phyloP scores from a whole-genome alignment of 2,113 vertebrate species.

The Anoura caudifer region DNA sequence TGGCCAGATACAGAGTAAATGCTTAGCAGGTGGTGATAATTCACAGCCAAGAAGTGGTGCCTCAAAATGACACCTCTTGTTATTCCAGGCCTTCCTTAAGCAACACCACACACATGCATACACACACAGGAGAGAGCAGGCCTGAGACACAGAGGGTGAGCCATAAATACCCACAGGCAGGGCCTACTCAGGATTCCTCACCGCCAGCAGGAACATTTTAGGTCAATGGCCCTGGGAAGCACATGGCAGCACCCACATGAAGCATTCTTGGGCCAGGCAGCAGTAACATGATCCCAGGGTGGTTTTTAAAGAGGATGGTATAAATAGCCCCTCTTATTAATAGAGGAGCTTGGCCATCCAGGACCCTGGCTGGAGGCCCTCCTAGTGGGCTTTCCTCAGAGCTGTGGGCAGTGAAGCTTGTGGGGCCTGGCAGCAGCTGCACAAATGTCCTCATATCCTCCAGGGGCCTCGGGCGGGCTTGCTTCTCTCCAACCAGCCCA shows the following conservation, averaged over 20 bases:
- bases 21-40: neutral
- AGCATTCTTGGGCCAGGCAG: neutral
- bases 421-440: conserved; percentile 78
- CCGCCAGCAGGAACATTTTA: neutral
- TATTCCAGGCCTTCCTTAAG: neutral
- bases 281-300: conserved; percentile 21
- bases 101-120: neutral
- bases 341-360: neutral
- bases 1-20: neutral
- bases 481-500: neutral
- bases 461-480: conserved; percentile 49
- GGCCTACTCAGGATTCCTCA: neutral
- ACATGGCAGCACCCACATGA: neutral
- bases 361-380: conserved; percentile 47
- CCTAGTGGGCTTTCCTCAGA: conserved; percentile 73
- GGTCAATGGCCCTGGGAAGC: conserved; percentile 37
- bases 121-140: no score
- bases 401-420: conserved; percentile 62
- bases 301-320: neutral
- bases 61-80: neutral
- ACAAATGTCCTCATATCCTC: conserved; percentile 62
- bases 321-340: conserved; percentile 72
- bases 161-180: neutral
- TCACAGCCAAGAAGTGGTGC: neutral
- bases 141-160: neutral